These are phyloP conservation scores for Manis pentadactyla DNA, from an alignment of 2,797 vertebrate genomes.

Conservation along the genomic window DNA sequence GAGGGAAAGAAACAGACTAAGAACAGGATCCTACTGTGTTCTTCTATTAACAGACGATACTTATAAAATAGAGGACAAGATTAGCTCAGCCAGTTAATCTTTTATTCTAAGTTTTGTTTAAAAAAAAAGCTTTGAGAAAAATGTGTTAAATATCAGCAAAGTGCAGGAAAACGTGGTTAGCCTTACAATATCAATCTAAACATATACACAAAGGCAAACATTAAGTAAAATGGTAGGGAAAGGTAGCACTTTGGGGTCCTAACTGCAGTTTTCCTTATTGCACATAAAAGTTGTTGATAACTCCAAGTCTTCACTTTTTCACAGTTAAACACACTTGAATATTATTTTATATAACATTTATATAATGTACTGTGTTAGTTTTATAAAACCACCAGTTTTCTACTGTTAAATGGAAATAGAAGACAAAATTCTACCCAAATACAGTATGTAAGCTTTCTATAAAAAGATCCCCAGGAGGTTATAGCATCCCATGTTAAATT, in stretches of 20 bases:
- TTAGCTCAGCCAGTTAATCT: conserved; percentile 59
- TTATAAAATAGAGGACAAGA: conserved; percentile 58
- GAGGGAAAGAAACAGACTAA: conserved; percentile 25
- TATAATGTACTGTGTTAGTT: conserved; percentile 55
- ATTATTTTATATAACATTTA: conserved; percentile 61
- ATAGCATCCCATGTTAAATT: conserved; percentile 45
- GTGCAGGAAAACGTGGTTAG: conserved; percentile 61
- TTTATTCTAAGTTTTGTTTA: conserved; percentile 78
- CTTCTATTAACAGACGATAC: background rate
- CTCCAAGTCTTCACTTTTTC: conserved; percentile 68
- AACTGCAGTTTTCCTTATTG: conserved; percentile 71
- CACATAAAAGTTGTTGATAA: conserved; percentile 67
- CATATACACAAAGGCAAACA: conserved; percentile 66
- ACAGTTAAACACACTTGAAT: conserved; percentile 71
- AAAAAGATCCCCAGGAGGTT: conserved; percentile 51
- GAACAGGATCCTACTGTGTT: background rate
- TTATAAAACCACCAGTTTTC: conserved; percentile 72
- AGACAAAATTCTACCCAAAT: conserved; percentile 67
- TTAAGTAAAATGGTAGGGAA: conserved; percentile 58
- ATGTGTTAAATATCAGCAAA: conserved; percentile 73
- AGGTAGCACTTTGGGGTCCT: conserved; percentile 59
- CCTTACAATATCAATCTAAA: conserved; percentile 74
- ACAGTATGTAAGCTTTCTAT: conserved; percentile 41
- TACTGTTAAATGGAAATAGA: conserved; percentile 63
- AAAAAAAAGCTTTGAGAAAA: conserved; percentile 73